Evolutionary conservation across 2,888 invertebrate genomes (phyloP).

Genomic region (Rhagophthalmus giganteus): DNA sequence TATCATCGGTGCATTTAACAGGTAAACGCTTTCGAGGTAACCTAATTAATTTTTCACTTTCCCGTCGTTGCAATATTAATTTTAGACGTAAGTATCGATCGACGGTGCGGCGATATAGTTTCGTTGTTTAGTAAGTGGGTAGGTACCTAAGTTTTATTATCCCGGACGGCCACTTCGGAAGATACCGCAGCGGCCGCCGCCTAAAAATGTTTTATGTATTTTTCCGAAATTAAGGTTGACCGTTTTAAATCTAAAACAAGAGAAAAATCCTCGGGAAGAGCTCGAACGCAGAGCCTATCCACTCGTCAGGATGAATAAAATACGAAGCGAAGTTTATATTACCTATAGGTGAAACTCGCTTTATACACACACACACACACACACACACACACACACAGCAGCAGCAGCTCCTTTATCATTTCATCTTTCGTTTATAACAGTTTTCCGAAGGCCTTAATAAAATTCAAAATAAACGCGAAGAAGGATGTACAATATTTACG

Average conservation of each 20-base stretch:
- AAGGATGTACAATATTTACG: constrained; percentile 20
- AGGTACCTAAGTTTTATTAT: too few species aligned
- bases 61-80: too few species aligned
- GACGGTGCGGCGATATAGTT: too few species aligned
- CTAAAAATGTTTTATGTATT: neutral
- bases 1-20: too few species aligned
- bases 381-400: too few species aligned
- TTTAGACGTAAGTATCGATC: too few species aligned
- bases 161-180: too few species aligned
- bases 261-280: neutral
- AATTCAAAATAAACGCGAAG: constrained; percentile 25
- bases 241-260: constrained; percentile 2
- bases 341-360: constrained; percentile 18
- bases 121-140: too few species aligned
- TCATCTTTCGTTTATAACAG: constrained; percentile 18
- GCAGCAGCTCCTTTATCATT: constrained; percentile 15
- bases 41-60: too few species aligned
- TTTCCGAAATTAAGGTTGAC: constrained; percentile 1
- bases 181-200: too few species aligned
- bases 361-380: too few species aligned
- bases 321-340: constrained; percentile 11
- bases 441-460: constrained; percentile 23
- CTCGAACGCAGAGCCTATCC: constrained; percentile 1
- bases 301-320: constrained; percentile 12
- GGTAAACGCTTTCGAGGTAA: too few species aligned